A percentile compares a stretch with the other conserved stretches of the same genome.
Evolutionary conservation across 2,797 vertebrate genomes (phyloP).

Genomic region (Galago senegalensis): DNA sequence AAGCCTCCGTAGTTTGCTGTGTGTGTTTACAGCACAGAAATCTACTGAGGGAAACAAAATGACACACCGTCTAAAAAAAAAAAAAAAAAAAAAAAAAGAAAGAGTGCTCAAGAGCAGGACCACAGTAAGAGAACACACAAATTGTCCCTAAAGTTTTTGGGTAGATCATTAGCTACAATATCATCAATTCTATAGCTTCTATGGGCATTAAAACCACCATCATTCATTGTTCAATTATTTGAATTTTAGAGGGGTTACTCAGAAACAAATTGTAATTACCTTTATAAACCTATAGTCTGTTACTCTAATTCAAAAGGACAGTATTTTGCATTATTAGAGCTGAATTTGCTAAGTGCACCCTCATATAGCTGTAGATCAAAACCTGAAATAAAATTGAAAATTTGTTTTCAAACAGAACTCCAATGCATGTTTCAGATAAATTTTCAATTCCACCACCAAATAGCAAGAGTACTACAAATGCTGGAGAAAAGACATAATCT

Average conservation of each 20-base stretch:
- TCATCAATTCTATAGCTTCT: neutral
- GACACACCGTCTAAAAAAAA: no score
- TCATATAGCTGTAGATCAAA: neutral
- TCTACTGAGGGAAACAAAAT: no score
- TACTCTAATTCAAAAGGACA: neutral
- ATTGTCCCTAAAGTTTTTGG: neutral
- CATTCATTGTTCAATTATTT: neutral
- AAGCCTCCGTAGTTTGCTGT: no score
- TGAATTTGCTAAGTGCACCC: conserved; percentile 6
- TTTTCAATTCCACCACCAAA: conserved; percentile 9
- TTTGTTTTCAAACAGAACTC: conserved; percentile 33
- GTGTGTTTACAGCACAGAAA: no score
- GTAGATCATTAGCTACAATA: neutral
- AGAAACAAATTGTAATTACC: neutral
- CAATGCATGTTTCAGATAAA: conserved; percentile 36
- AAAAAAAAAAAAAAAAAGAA: no score
- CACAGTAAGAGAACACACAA: conserved; percentile 15
- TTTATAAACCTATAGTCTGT: neutral
- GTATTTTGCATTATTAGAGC: neutral
- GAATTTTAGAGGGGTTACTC: neutral
- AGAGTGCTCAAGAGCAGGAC: neutral
- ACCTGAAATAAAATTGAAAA: conserved; percentile 26
- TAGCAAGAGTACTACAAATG: conserved; percentile 33
- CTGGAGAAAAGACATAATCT: neutral
- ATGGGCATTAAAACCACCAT: neutral